Conservation (phyloP, 2,797 vertebrate genomes). For the Acrocephalus scirpaceus region DNA sequence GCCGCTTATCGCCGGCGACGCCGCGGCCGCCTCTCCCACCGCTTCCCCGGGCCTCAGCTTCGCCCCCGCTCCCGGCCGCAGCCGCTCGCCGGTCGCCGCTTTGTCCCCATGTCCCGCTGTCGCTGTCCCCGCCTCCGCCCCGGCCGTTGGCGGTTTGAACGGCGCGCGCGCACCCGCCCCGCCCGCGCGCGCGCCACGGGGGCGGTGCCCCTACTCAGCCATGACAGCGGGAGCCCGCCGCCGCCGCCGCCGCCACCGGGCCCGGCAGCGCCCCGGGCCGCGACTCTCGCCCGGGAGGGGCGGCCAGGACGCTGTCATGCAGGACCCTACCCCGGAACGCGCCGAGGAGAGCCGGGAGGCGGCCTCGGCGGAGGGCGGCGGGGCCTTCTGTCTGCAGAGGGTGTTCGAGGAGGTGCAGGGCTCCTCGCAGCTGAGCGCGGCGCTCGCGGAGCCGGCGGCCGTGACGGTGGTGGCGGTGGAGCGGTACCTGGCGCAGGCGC, state of each 20-base stretch:
- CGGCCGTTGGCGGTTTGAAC: constrained; percentile 13
- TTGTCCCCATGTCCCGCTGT: neutral
- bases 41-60: neutral
- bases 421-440: constrained; percentile 58
- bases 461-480: constrained; percentile 82
- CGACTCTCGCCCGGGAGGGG: neutral
- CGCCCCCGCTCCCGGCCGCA: neutral
- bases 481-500: constrained; percentile 77
- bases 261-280: neutral
- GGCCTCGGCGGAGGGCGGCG: neutral
- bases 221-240: neutral
- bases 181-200: neutral
- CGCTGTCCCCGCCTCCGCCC: neutral
- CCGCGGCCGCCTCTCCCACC: neutral
- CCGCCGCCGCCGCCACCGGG: neutral
- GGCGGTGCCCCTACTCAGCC: neutral
- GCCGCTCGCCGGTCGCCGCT: neutral
- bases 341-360: neutral
- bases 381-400: constrained; percentile 42
- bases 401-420: constrained; percentile 66
- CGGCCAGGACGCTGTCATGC: neutral
- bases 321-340: neutral
- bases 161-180: neutral
- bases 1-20: too few relatives aligned
- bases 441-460: constrained; percentile 27